Evolutionary conservation across 2,888 invertebrate species (phyloP).

Genomic region (Cheilosia variabilis): DNA sequence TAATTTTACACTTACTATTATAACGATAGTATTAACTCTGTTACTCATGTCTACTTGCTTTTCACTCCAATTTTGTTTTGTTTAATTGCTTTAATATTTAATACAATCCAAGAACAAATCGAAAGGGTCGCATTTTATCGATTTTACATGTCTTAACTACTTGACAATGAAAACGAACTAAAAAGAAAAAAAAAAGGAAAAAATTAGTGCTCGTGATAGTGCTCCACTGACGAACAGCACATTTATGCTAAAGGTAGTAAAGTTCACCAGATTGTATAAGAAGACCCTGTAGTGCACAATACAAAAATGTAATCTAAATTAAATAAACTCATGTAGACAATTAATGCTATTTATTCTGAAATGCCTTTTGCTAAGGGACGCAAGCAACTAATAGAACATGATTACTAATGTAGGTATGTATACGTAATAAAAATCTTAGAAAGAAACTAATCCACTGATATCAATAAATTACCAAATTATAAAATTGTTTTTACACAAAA

Average conservation of each 20-base stretch:
- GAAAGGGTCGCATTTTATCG: conserved; percentile 13
- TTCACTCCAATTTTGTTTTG: background rate
- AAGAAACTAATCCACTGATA: no score
- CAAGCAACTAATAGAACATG: no score
- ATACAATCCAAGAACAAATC: background rate
- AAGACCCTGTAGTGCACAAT: conserved; percentile 2
- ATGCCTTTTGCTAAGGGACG: no score
- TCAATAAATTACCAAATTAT: no score
- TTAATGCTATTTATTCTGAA: no score
- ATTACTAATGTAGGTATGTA: no score
- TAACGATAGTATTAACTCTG: no score
- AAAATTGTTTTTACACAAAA: no score
- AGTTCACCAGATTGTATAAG: conserved; percentile 2
- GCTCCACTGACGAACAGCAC: background rate
- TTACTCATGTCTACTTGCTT: no score
- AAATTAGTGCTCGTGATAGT: background rate
- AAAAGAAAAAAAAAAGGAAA: background rate
- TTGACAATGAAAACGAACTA: conserved; percentile 28
- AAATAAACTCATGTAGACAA: background rate
- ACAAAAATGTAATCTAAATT: background rate
- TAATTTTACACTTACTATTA: no score
- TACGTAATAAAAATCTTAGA: no score
- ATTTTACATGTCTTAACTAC: conserved; percentile 20
- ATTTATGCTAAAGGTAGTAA: background rate
- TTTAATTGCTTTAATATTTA: background rate